Evolutionary conservation across 2,888 invertebrate genomes (phyloP), one percentile per base, ranked within the genome.

Genomic region (Dryocosmus kuriphilus): DNA sequence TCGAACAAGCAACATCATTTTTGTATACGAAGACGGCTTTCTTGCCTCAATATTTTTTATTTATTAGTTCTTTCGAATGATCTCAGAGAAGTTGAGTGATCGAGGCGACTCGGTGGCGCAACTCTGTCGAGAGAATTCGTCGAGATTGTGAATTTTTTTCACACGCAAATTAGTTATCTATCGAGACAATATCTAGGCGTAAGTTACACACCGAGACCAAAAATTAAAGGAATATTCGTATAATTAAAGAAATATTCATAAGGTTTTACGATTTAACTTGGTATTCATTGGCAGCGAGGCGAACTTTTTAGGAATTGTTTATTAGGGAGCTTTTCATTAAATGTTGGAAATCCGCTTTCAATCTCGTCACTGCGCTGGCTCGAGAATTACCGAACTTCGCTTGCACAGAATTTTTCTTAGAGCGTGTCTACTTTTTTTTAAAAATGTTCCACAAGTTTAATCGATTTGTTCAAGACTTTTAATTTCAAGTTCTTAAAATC

Each of bases 121-220:
- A 41, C 41, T 51, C 41, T 67, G 46, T 57, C 24, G 11, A 57
- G 57, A 57, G 51, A 51, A 71, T 51, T 71, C 30, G 51, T 71
- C 38, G 41, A 60, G 61, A 60, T 60, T 75, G 60, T 75, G 75
- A 60, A 75, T 60, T 75, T 38, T 57, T 75, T 79, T 73, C 27
- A 24, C 38, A n/a, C 8, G 24, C n/a, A 82, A 82, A 79, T 83
- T 79, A 82, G 78, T 84, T 88, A 86, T 87, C 79, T 85, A 88
- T 89, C 81, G 85, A 88, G 90, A 91, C 89, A 91, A 91, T 91
- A 91, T 90, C 87, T 91, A 91, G 89, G 87, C 86, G 82, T 91
- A 90, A 90, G 90, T 88, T 88, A 67, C 46, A 67, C 46, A 46
- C 41, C 84, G 87, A 90, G 89, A 91, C 90, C 90, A 91, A 91